These are phyloP conservation scores for Phalacrocorax carbo DNA, from an alignment of 2,113 vertebrate genomes.

Conservation along the genomic window DNA sequence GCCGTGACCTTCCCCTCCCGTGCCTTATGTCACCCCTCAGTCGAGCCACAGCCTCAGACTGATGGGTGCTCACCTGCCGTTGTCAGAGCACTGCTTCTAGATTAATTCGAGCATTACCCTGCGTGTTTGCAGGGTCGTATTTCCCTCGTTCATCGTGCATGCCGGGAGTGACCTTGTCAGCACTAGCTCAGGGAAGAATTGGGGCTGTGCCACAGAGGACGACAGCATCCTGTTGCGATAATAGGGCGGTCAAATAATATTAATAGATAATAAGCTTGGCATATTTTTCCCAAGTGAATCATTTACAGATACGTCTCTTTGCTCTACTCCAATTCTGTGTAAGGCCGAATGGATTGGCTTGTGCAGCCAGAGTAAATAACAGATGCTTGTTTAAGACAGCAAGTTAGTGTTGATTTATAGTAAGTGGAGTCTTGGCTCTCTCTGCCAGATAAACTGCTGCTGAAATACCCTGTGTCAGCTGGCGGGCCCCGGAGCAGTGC, in stretches of 20 bases:
- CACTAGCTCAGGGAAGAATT: background rate
- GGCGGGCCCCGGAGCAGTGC: accelerated
- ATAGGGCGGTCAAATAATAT: background rate
- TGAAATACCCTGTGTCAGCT: accelerated
- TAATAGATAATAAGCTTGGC: background rate
- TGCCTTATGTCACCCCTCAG: background rate
- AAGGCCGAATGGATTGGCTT: background rate
- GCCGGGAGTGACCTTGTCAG: background rate
- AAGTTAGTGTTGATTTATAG: conserved; percentile 18
- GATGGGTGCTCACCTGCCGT: background rate
- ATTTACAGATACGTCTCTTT: background rate
- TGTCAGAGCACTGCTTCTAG: background rate
- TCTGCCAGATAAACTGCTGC: background rate
- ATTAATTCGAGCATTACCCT: background rate
- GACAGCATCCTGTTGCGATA: background rate
- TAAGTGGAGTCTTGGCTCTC: background rate
- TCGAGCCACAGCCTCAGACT: background rate
- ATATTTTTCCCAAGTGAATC: background rate
- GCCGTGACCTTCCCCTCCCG: background rate
- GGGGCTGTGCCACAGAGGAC: background rate
- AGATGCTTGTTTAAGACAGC: conserved; percentile 12
- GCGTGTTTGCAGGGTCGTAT: accelerated
- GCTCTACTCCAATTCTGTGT: background rate
- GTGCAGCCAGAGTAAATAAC: conserved; percentile 25
- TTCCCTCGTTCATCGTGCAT: background rate